Evolutionary conservation across 1,140 invertebrate genomes (phyloP).

Genomic region (Mesaphorura yosii): DNA sequence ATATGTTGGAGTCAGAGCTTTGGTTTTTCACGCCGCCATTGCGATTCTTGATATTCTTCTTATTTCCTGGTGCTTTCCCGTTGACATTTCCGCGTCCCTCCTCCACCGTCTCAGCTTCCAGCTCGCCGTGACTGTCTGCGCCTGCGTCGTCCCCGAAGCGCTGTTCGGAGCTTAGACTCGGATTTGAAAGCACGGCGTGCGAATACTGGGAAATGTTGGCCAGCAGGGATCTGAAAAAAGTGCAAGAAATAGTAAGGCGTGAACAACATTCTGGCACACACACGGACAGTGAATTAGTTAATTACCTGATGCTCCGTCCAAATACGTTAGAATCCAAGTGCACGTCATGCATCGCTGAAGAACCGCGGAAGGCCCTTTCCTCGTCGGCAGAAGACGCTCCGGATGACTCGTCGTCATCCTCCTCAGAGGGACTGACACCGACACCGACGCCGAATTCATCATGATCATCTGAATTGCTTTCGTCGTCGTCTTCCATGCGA

Average conservation of each 20-base stretch:
- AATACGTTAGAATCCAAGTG: background rate
- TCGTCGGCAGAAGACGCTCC: too few relatives aligned
- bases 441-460: background rate
- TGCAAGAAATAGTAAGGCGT: too few relatives aligned
- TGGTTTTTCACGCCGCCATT: background rate
- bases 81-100: background rate
- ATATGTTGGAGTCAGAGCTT: background rate
- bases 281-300: too few relatives aligned
- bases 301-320: constrained; percentile 2
- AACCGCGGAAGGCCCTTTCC: constrained; percentile 1
- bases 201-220: too few relatives aligned
- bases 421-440: too few relatives aligned
- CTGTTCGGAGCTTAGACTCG: too few relatives aligned
- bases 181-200: too few relatives aligned
- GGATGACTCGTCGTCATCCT: too few relatives aligned
- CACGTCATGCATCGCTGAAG: background rate
- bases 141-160: too few relatives aligned
- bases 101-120: background rate
- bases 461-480: background rate
- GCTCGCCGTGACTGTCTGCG: background rate
- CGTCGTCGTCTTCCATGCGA: constrained; percentile 13
- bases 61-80: background rate
- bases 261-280: too few relatives aligned
- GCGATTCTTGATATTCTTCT: background rate
- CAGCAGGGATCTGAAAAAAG: too few relatives aligned